Evolutionary conservation across 1,140 invertebrate genomes (phyloP).

Genomic region (Ericerus pela): DNA sequence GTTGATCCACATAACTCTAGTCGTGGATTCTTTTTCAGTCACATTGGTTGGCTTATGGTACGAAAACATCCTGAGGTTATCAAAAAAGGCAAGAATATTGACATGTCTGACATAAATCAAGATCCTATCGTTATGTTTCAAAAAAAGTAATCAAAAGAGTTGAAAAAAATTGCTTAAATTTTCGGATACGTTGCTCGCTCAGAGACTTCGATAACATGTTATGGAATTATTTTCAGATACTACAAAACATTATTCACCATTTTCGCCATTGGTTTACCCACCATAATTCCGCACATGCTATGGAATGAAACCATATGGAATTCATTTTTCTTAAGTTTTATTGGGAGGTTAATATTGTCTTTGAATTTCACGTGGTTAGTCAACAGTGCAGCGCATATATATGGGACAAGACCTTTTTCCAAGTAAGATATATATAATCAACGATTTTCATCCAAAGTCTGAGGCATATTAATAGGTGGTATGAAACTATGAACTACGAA

Average conservation of each 20-base stretch:
- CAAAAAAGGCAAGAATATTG: slow-evolving; percentile 47
- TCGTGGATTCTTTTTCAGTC: slow-evolving; percentile 50
- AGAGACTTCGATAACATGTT: background rate
- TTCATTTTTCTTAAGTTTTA: slow-evolving; percentile 20
- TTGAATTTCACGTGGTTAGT: slow-evolving; percentile 55
- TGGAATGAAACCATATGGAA: slow-evolving; percentile 38
- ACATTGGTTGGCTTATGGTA: slow-evolving; percentile 48
- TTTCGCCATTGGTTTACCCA: slow-evolving; percentile 45
- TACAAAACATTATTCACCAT: slow-evolving; percentile 49
- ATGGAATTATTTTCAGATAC: slow-evolving; percentile 36
- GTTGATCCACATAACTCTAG: slow-evolving; percentile 48
- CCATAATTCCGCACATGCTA: slow-evolving; percentile 36
- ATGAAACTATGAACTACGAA: no score
- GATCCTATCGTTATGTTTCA: slow-evolving; percentile 62
- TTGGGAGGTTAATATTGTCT: slow-evolving; percentile 35
- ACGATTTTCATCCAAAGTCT: no score
- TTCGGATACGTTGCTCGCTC: background rate
- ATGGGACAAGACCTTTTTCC: slow-evolving; percentile 49
- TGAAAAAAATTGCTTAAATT: background rate
- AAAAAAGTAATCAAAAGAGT: slow-evolving; percentile 35
- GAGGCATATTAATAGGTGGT: no score
- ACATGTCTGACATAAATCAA: slow-evolving; percentile 50
- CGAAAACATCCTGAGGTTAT: slow-evolving; percentile 48
- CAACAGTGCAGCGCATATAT: slow-evolving; percentile 53
- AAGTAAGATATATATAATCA: no score